These are phyloP conservation scores for Murina feae DNA, from an alignment of 2,113 vertebrate genomes.

Conservation along the genomic window DNA sequence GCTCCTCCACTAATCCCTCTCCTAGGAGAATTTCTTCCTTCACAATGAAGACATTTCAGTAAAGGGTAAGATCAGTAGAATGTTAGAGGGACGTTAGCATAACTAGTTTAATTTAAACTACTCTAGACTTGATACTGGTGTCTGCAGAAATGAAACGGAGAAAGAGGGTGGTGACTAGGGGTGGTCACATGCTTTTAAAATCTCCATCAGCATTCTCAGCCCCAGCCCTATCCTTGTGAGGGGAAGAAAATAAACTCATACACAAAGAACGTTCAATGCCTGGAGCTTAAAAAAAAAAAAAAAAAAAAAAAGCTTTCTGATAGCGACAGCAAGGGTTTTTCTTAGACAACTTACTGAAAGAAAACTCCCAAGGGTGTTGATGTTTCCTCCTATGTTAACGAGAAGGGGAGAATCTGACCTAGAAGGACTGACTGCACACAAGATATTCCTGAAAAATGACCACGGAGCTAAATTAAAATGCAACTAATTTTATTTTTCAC, in stretches of 20 bases:
- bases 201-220: neutral
- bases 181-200: neutral
- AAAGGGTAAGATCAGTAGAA: conserved; percentile 26
- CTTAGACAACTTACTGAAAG: conserved; percentile 70
- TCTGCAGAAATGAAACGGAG: neutral
- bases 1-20: neutral
- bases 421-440: neutral
- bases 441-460: conserved; percentile 33
- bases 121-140: neutral
- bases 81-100: conserved; percentile 34
- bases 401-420: conserved; percentile 53
- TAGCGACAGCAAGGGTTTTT: conserved; percentile 62
- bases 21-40: conserved; percentile 62
- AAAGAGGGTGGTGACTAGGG: neutral
- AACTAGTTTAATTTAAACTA: neutral
- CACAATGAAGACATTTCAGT: conserved; percentile 48
- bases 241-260: conserved; percentile 59
- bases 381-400: conserved; percentile 70
- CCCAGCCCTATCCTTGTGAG: neutral
- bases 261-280: conserved; percentile 43
- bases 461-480: neutral
- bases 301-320: conserved; percentile 61
- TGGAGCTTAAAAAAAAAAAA: conserved; percentile 40
- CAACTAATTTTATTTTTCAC: conserved; percentile 23
- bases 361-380: conserved; percentile 69